Evolutionary conservation across 1,140 invertebrate species (phyloP), one percentile per base, ranked within the genome.

Genomic region (Cephus cinctus): DNA sequence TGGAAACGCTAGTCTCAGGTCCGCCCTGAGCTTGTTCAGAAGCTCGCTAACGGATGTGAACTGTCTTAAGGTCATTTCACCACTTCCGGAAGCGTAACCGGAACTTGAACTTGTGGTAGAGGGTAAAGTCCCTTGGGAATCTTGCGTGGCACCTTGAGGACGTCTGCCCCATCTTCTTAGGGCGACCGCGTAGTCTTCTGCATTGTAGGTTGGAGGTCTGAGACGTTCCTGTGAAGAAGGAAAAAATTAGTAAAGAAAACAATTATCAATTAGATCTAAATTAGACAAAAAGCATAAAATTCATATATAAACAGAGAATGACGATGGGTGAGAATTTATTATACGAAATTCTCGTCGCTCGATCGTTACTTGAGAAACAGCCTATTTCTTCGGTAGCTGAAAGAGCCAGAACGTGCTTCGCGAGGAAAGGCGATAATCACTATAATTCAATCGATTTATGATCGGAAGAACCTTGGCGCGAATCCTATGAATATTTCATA

Each of bases 1-100:
- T 53, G 88, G 87, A 76, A 92, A 92, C 0, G 92, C 88, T 11
- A 92, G 81, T 48, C 88, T 80, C 0, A 96, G 80, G 72, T 95
- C 93, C 2, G 89, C 84, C 51, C 88, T 81, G 2, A 96, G 79
- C 65, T 94, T 95, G 34, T 86, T 86, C n/a, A 96, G 78, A 1
- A 96, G 79, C 71, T 95, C 91, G 22, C 89, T 90, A 40, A 93
- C 84, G 19, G 88, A 88, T 21, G 86, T 84, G 67, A 94, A 93
- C 70, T 94, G 90, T 38, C 88, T 80, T 22, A 94, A 76, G 12
- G 86, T 89, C 90, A 94, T 93, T 67, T 94, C 90, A 36, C 83
- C 85, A 27, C 83, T 83, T 60, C 66, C 71, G 43, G 75, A 73
- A 43, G 68, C 71, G 43, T 75, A 75, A 47, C 69, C 67, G 57